Evolutionary conservation across 2,888 invertebrate genomes (phyloP), one percentile per base, ranked within the genome.

Genomic region (Heliconius hortense): DNA sequence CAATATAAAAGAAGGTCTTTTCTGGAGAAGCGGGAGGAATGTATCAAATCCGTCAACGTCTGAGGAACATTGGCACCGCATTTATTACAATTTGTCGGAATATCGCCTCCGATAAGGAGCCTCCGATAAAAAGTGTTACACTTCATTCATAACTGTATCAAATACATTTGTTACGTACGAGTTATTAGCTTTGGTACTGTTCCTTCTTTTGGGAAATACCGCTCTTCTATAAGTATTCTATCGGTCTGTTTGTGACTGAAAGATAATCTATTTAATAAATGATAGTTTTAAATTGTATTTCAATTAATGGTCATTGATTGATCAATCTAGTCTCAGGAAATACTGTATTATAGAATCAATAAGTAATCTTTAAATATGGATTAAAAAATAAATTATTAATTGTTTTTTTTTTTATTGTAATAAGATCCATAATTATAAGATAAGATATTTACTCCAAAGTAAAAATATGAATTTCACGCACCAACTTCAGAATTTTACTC

Each of bases 21-120:
- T 80, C 80, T 80, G 75, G 10, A 56, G 77, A 63, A 76, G 64
- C 70, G 74, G 39, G 74, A 72, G 81, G 79, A 80, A 82, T 80
- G 83, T 82, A 82, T 83, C 85, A 84, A 85, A 88, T 88, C 87
- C 84, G 84, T 88, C 87, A 86, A 84, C 81, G 88, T 88, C 86
- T 82, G 43, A n/a, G 59, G 73, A 73, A 71, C 77, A 75, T 73
- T 63, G 73, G 78, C 67, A 73, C 64, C 67, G 72, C 77, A 71
- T 74, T 77, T 76, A 64, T 77, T 73, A 77, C 64, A 53, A 75
- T 77, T 75, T 72, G 77, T 75, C 77, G 71, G 73, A 76, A 77
- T 73, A 77, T 31, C 56, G 69, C 69, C 56, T 28, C 56, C 56
- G 69, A 69, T 69, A 69, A 69, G 43, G 43, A 56, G 56, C 31